These are phyloP conservation scores for Lapara coniferarum DNA, from an alignment of 2,888 invertebrate species.

Conservation along the genomic window DNA sequence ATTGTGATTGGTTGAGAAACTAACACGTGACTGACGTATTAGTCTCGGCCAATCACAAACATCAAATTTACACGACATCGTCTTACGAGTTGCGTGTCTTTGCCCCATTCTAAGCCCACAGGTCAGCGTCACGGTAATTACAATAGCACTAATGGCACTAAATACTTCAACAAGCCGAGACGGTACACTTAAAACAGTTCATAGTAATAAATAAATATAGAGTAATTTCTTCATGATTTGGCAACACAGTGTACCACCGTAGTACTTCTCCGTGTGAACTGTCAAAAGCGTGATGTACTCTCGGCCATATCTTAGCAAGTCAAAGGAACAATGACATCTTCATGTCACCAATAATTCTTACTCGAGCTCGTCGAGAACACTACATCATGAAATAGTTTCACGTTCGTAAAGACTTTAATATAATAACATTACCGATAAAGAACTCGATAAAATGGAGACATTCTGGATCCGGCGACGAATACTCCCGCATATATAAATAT, in stretches of 20 bases:
- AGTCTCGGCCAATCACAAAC: too few relatives aligned
- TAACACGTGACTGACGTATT: too few relatives aligned
- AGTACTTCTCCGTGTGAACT: slow-evolving; percentile 6
- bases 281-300: slow-evolving; percentile 8
- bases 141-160: slow-evolving; percentile 66
- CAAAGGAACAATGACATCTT: slow-evolving; percentile 17
- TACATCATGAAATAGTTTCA: slow-evolving; percentile 10
- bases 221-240: not conserved
- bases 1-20: too few relatives aligned
- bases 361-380: not conserved
- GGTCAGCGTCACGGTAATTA: slow-evolving; percentile 45
- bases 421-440: slow-evolving; percentile 12
- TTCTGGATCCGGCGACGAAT: slow-evolving; percentile 3
- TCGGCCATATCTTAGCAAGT: slow-evolving; percentile 3
- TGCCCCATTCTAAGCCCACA: too few relatives aligned
- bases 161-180: slow-evolving; percentile 33
- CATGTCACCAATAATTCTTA: not conserved
- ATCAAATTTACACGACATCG: too few relatives aligned
- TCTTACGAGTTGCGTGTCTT: too few relatives aligned
- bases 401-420: not conserved
- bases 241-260: not conserved
- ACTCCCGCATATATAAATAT: slow-evolving; percentile 4
- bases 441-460: slow-evolving; percentile 2
- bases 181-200: slow-evolving; percentile 4
- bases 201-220: not conserved